Base-by-base conservation (phyloP, 2,888 invertebrate species). In the Formica aserva region DNA sequence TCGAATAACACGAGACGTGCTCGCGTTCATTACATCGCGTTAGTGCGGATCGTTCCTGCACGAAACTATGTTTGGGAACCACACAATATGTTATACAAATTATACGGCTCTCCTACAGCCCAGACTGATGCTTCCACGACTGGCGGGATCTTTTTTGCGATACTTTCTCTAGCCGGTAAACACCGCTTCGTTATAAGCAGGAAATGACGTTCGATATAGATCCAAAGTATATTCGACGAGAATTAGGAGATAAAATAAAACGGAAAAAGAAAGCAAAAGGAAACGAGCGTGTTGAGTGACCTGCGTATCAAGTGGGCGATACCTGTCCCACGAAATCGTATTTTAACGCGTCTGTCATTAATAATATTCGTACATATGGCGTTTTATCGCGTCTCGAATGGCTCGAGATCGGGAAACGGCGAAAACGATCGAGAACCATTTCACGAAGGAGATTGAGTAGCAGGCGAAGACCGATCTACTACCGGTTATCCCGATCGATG, bases 131-230 rank as follows among this genome's bases (percentile, higher is more conserved):
- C 71, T 78, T 78, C 71, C 35, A 41, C 35, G 69, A 3, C 15
- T 29, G 15, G 15, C 4, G 78, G 13, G 9, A 60, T n/a, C 13
- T 80, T 80, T 80, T 78, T 80, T 80, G 71, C 60, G 18, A 4
- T 22, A 35, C 71, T 80, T 80, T 80, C 78, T 80, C 78, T 48
- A 80, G 22, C 1, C 78, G 71, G 35, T 71, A 71, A 80, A 18
- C 67, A 41, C 29, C 15, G 15, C 22, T 60, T 71, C 60, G 13
- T 80, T 80, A 45, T 13, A 26, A 69, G 45, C 78, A 71, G 60
- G 71, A 80, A 80, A 71, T 45, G 26, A 60, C 78, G 32, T 13
- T 41, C 13, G 78, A 18, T 45, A 35, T 52, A 52, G 8, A n/a
- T n/a, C 18, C n/a, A 52, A 18, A 48, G 45, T 48, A 18, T 69